Conservation (phyloP, 1,140 invertebrate species). For the Bradysia coprophila region DNA sequence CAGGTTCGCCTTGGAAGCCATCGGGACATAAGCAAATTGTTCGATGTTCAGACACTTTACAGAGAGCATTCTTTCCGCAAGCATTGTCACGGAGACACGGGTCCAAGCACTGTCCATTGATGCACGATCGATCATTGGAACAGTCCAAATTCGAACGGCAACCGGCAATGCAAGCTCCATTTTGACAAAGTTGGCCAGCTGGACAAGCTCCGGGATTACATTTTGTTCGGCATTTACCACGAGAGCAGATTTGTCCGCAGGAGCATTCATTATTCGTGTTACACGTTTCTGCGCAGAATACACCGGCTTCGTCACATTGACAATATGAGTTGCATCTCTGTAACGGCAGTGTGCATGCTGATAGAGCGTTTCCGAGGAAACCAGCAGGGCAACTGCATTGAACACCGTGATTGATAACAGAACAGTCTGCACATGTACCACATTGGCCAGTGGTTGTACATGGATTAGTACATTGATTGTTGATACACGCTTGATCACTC, state of each 20-base stretch:
- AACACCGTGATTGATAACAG: conserved; percentile 61
- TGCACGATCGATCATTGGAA: conserved; percentile 51
- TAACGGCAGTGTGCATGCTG: conserved; percentile 45
- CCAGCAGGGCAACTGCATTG: conserved; percentile 67
- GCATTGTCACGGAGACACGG: conserved; percentile 45
- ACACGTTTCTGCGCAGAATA: conserved; percentile 53
- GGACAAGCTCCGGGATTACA: conserved; percentile 19
- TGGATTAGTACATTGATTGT: conserved; percentile 67
- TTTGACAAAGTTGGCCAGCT: conserved; percentile 34
- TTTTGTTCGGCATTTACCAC: conserved; percentile 29
- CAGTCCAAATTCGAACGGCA: conserved; percentile 69
- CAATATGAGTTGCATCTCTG: conserved; percentile 45
- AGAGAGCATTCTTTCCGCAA: conserved; percentile 58
- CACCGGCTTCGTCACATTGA: conserved; percentile 53
- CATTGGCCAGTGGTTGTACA: conserved; percentile 47
- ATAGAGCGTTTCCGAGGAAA: conserved; percentile 61
- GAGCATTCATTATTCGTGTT: conserved; percentile 43
- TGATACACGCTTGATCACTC: conserved; percentile 53
- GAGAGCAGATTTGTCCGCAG: conserved; percentile 39
- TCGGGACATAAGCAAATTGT: conserved; percentile 73
- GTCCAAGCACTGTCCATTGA: conserved; percentile 52
- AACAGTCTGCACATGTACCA: conserved; percentile 65
- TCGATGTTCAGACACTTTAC: conserved; percentile 51
- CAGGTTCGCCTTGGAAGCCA: conserved; percentile 61
- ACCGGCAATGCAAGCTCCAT: conserved; percentile 44